A percentile compares a stretch with the other conserved stretches of the same genome.
These are phyloP conservation scores for Belonocnema kinseyi DNA, from an alignment of 1,140 invertebrate genomes.

Conservation along the genomic window DNA sequence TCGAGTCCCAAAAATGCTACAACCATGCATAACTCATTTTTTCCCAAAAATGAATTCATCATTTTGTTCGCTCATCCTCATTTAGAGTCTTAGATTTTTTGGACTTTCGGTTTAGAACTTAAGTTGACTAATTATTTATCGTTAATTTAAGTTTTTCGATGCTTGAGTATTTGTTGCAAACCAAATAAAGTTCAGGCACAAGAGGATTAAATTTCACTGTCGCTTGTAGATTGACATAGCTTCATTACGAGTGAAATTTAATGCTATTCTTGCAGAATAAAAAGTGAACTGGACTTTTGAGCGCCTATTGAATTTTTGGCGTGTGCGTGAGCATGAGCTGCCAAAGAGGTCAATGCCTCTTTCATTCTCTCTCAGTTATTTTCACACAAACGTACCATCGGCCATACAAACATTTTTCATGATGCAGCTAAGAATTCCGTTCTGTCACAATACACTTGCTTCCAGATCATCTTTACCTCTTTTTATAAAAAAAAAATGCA, in stretches of 20 bases:
- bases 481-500: not conserved
- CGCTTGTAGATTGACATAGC: not conserved
- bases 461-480: not conserved
- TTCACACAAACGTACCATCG: slow-evolving; percentile 49
- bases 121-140: no score
- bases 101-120: no score
- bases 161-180: no score
- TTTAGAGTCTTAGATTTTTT: no score
- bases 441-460: not conserved
- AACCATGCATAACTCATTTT: no score
- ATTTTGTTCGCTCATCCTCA: no score
- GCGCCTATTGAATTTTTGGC: slow-evolving; percentile 35
- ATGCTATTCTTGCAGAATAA: slow-evolving; percentile 43
- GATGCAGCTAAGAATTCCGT: slow-evolving; percentile 12
- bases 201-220: not conserved
- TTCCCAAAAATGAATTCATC: no score
- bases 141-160: no score
- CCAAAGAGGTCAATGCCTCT: slow-evolving; percentile 65
- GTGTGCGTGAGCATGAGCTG: slow-evolving; percentile 42
- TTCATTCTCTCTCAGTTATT: slow-evolving; percentile 57
- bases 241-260: slow-evolving; percentile 38
- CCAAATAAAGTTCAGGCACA: not conserved
- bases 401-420: slow-evolving; percentile 38
- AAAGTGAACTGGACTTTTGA: slow-evolving; percentile 42
- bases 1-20: no score